phyloP scores from a whole-genome alignment of 2,888 invertebrate genomes.

The Abrostola triplasia region DNA sequence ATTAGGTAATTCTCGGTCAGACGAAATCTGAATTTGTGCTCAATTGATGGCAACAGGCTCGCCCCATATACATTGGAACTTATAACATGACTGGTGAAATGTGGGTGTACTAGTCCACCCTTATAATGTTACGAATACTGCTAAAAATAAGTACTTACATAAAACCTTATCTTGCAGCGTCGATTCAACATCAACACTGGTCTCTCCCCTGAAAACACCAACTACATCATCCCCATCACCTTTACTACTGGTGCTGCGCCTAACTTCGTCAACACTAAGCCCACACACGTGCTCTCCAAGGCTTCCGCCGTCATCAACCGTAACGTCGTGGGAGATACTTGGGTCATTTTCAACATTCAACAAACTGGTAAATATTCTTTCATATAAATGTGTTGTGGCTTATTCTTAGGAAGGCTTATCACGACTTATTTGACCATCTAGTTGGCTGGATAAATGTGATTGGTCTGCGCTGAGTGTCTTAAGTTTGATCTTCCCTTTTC shows the following conservation, averaged over 20 bases:
- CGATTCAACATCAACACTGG: slow-evolving; percentile 85
- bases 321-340: slow-evolving; percentile 76
- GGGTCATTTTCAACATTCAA: slow-evolving; percentile 90
- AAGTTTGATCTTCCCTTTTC: too few relatives aligned
- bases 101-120: neutral
- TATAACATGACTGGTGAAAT: neutral
- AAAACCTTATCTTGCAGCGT: slow-evolving; percentile 68
- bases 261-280: slow-evolving; percentile 79
- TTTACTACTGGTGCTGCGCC: slow-evolving; percentile 78
- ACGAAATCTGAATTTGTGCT: too few relatives aligned
- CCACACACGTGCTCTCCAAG: slow-evolving; percentile 73
- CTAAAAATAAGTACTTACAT: neutral
- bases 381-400: neutral
- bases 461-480: too few relatives aligned
- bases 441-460: too few relatives aligned
- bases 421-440: too few relatives aligned
- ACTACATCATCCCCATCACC: slow-evolving; percentile 81
- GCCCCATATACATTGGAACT: too few relatives aligned
- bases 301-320: slow-evolving; percentile 71
- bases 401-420: too few relatives aligned
- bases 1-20: too few relatives aligned
- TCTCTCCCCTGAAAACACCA: slow-evolving; percentile 62
- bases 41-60: too few relatives aligned
- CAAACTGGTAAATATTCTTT: slow-evolving; percentile 83
- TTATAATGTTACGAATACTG: neutral